Evolutionary conservation across 2,888 invertebrate genomes (phyloP).

Genomic region (Brenthis ino): DNA sequence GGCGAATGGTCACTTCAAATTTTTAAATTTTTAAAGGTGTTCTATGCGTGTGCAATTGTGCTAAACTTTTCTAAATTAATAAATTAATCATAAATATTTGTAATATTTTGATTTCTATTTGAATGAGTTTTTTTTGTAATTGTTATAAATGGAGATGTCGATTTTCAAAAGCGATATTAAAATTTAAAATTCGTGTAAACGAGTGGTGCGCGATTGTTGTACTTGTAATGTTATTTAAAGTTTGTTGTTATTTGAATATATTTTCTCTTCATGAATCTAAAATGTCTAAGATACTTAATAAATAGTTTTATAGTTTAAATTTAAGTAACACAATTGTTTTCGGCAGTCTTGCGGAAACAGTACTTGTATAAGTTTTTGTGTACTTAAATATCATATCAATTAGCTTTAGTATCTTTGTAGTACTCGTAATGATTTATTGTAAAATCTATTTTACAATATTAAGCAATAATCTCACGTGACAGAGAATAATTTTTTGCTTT

Average conservation of each 20-base stretch:
- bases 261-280: not conserved
- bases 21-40: too few relatives aligned
- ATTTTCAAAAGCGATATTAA: constrained; percentile 11
- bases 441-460: constrained; percentile 21
- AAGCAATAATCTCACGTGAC: constrained; percentile 29
- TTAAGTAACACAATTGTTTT: not conserved
- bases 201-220: not conserved
- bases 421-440: constrained; percentile 24
- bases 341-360: not conserved
- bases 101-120: not conserved
- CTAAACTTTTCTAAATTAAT: too few relatives aligned
- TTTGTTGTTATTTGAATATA: not conserved
- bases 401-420: constrained; percentile 51
- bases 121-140: not conserved
- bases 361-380: constrained; percentile 46
- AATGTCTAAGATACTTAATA: not conserved
- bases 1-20: too few relatives aligned
- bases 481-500: constrained; percentile 11
- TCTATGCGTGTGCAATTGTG: too few relatives aligned
- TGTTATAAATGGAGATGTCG: constrained; percentile 9
- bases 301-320: not conserved
- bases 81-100: too few relatives aligned
- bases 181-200: not conserved
- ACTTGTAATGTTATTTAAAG: not conserved
- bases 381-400: constrained; percentile 58